Percentiles rank a stretch among this genome's conserved stretches.
phyloP scores from a whole-genome alignment of 2,888 invertebrate genomes.

The Lasioglossum vierecki region DNA sequence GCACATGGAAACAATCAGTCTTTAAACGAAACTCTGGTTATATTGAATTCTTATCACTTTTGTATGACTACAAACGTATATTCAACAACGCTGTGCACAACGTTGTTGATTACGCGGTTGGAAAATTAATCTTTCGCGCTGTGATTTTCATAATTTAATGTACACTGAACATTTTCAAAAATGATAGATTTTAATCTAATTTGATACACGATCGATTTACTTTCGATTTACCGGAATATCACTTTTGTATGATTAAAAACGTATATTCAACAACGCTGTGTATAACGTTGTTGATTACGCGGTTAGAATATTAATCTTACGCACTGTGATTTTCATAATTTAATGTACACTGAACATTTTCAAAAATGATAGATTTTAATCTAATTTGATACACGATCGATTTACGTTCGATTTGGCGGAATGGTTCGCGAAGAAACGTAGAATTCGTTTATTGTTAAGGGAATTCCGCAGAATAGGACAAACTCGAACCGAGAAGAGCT shows the following conservation, averaged over 20 bases:
- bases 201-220: background rate
- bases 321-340: background rate
- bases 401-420: background rate
- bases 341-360: background rate
- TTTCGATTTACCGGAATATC: background rate
- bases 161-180: background rate
- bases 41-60: background rate
- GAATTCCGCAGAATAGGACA: background rate
- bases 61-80: background rate
- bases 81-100: too few relatives aligned
- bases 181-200: background rate
- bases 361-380: background rate
- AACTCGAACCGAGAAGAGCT: background rate
- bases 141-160: background rate
- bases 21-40: background rate
- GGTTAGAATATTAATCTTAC: too few relatives aligned
- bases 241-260: too few relatives aligned
- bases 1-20: background rate
- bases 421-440: background rate
- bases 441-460: background rate
- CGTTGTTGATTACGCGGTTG: background rate
- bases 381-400: background rate
- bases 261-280: background rate
- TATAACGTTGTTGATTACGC: background rate
- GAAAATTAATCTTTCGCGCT: background rate